These are phyloP conservation scores for Helicoverpa assulta DNA, from an alignment of 2,888 invertebrate species.

Conservation along the genomic window DNA sequence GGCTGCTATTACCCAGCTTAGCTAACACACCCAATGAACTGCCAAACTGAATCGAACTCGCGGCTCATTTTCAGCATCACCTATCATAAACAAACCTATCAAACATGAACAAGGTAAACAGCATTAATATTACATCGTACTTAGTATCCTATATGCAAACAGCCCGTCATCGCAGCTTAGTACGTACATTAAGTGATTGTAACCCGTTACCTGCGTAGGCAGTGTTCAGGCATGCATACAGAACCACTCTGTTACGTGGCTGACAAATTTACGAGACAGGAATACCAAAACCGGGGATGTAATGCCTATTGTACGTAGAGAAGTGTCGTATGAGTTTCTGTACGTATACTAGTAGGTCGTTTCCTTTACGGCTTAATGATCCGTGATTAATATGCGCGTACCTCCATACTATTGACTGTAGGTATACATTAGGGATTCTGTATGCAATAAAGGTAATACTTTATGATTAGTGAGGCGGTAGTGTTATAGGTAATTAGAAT, in stretches of 20 bases:
- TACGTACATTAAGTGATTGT: slow-evolving; percentile 58
- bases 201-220: slow-evolving; percentile 30
- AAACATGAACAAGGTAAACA: slow-evolving; percentile 6
- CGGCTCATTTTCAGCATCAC: neutral
- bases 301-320: slow-evolving; percentile 18
- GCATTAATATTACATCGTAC: slow-evolving; percentile 24
- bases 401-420: neutral
- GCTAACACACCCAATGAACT: neutral
- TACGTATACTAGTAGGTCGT: neutral
- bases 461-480: too few relatives aligned
- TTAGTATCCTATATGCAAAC: slow-evolving; percentile 41
- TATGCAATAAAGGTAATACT: too few relatives aligned
- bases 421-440: neutral
- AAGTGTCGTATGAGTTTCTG: neutral
- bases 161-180: slow-evolving; percentile 27
- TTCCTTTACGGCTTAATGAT: neutral
- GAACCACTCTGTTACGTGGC: slow-evolving; percentile 43
- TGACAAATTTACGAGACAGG: slow-evolving; percentile 58
- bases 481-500: too few relatives aligned
- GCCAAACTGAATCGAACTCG: neutral
- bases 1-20: too few relatives aligned
- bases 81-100: neutral
- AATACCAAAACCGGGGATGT: slow-evolving; percentile 48
- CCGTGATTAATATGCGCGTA: neutral
- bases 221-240: slow-evolving; percentile 50